Evolutionary conservation across 2,888 invertebrate species (phyloP).

Genomic region (Pterostichus madidus): DNA sequence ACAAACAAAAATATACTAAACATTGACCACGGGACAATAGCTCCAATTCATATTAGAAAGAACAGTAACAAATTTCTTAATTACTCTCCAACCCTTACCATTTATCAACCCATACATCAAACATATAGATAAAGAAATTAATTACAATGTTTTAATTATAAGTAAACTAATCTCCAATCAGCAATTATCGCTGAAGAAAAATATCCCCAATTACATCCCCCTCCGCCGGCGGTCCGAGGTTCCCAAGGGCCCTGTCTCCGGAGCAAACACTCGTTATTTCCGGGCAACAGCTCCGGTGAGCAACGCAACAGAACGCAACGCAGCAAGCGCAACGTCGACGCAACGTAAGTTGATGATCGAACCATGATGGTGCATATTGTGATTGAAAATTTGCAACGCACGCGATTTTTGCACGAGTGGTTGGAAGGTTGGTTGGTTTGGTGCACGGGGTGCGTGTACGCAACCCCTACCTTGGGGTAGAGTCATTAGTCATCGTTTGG

Average conservation of each 20-base stretch:
- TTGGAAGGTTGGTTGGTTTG: background rate
- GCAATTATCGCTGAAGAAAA: slow-evolving; percentile 6
- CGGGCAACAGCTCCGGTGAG: background rate
- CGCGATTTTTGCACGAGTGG: slow-evolving; percentile 38
- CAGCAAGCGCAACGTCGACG: slow-evolving; percentile 26
- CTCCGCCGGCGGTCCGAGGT: background rate
- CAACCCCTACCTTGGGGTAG: slow-evolving; percentile 1
- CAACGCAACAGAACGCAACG: background rate
- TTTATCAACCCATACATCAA: too few relatives aligned
- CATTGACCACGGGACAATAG: too few relatives aligned
- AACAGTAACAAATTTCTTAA: too few relatives aligned
- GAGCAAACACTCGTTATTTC: slow-evolving; percentile 40
- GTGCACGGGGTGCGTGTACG: background rate
- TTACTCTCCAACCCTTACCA: too few relatives aligned
- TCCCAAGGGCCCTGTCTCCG: slow-evolving; percentile 6
- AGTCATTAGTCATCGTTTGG: slow-evolving; percentile 18
- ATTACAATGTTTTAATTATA: slow-evolving; percentile 6
- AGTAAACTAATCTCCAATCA: slow-evolving; percentile 3
- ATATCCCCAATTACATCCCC: slow-evolving; percentile 7
- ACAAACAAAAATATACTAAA: too few relatives aligned
- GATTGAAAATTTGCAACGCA: slow-evolving; percentile 48
- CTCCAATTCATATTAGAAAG: too few relatives aligned
- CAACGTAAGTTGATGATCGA: slow-evolving; percentile 35
- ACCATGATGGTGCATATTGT: slow-evolving; percentile 52
- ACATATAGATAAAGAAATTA: background rate